A percentile compares a stretch with the other conserved stretches of the same genome.
These are phyloP conservation scores for Horisme vitalbata DNA, from an alignment of 2,888 invertebrate genomes.

Conservation along the genomic window DNA sequence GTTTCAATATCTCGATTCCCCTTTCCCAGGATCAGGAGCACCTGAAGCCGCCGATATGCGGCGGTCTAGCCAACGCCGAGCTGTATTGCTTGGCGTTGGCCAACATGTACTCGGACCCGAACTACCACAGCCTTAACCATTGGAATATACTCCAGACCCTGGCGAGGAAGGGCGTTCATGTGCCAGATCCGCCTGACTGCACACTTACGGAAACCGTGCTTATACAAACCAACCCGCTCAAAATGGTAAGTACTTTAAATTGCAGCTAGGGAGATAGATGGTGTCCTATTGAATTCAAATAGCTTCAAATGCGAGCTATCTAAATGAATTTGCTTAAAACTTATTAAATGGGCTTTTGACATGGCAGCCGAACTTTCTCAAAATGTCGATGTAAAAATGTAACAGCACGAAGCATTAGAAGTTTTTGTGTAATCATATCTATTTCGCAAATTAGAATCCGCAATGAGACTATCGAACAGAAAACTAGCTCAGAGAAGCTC, in stretches of 20 bases:
- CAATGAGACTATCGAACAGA: no score
- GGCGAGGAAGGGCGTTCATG: slow-evolving; percentile 94
- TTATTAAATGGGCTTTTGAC: no score
- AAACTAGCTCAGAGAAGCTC: no score
- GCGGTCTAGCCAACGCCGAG: slow-evolving; percentile 95
- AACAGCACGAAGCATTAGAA: no score
- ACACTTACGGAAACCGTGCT: slow-evolving; percentile 97
- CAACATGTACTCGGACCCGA: slow-evolving; percentile 97
- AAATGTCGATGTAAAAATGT: no score
- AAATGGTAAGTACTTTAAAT: slow-evolving; percentile 87
- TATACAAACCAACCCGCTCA: slow-evolving; percentile 96
- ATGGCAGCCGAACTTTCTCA: no score
- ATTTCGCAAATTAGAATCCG: no score
- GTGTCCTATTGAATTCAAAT: no score
- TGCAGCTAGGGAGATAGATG: no score
- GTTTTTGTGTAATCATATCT: no score
- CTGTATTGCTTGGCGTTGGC: slow-evolving; percentile 96
- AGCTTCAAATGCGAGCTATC: no score
- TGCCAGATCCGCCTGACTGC: slow-evolving; percentile 91
- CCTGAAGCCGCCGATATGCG: slow-evolving; percentile 95
- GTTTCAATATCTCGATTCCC: not conserved
- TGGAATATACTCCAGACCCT: slow-evolving; percentile 97
- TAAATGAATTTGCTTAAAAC: no score
- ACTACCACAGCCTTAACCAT: slow-evolving; percentile 97
- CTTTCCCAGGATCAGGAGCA: slow-evolving; percentile 93